Percentiles rank a stretch among this genome's conserved stretches.
Conservation (phyloP, 2,888 invertebrate genomes). For the Hypomecis punctinalis region DNA sequence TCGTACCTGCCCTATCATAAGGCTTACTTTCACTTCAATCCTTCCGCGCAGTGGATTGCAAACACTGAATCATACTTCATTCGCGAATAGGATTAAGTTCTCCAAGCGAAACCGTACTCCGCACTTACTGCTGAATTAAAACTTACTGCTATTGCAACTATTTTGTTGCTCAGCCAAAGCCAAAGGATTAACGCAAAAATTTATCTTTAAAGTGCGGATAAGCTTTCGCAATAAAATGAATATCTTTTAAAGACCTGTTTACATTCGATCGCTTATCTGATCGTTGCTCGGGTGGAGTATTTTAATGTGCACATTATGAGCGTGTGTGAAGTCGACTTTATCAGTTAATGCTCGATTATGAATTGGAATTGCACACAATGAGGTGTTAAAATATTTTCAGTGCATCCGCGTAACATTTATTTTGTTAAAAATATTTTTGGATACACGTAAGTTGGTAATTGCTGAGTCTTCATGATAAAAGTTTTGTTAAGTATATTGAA, state of each 20-base stretch:
- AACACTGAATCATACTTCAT: not conserved
- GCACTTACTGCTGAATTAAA: not conserved
- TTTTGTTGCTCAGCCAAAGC: slow-evolving; percentile 8
- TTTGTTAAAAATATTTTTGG: not conserved
- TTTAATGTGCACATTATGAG: slow-evolving; percentile 26
- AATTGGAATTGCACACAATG: slow-evolving; percentile 20
- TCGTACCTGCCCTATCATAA: no score
- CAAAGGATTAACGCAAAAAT: slow-evolving; percentile 8
- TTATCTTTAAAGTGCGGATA: slow-evolving; percentile 12
- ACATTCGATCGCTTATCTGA: slow-evolving; percentile 24
- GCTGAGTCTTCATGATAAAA: not conserved
- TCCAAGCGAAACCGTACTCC: not conserved
- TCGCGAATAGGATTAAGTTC: not conserved
- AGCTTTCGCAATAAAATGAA: slow-evolving; percentile 13
- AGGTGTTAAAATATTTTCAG: slow-evolving; percentile 21
- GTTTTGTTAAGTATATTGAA: no score
- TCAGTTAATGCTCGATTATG: slow-evolving; percentile 18
- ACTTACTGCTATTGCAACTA: slow-evolving; percentile 6
- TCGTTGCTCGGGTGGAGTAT: slow-evolving; percentile 26
- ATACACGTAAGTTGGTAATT: not conserved
- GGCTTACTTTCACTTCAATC: not conserved
- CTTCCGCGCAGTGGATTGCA: not conserved
- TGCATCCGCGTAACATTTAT: not conserved
- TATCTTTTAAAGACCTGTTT: slow-evolving; percentile 24
- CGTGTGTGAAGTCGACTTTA: slow-evolving; percentile 26